Evolutionary conservation across 1,140 invertebrate genomes (phyloP), one percentile per base, ranked within the genome.

Genomic region (Agraylea sexmaculata): DNA sequence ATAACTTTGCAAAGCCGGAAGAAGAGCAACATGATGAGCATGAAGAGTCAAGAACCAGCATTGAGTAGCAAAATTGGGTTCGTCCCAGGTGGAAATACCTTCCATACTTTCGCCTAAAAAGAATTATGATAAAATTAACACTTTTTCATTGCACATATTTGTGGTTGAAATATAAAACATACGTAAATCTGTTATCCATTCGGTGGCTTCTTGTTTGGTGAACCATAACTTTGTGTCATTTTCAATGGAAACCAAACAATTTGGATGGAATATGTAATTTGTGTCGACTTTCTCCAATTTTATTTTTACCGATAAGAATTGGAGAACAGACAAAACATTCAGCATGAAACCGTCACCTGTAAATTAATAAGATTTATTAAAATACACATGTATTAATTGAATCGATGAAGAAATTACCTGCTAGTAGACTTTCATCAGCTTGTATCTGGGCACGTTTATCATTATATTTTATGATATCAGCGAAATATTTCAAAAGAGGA

Each of bases 11-110:
- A 91, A 71, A 2, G 85, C 79, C 2, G 93, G 91, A 44, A 94
- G 68, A 18, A 95, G 70, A 17, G 87, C 81, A 27, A 97, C 70
- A 57, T 96, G 89, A 64, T 96, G 89, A 55, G 83, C 86, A 57
- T 93, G 87, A 10, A 97, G 68, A 0, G 92, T 95, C 19, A 97
- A 64, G 62, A 94, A 96, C 86, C 93, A 97, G 58, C 92, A 96
- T 49, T 94, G 86, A 0, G 92, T 96, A 18, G 87, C 81, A 63
- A 98, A 97, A 55, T 92, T 95, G 0, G 80, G 71, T 37, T 87
- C 80, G 25, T 73, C 71, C 77, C 80, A 84, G 30, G 64, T 61
- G 52, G n/a, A n/a, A n/a, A n/a, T n/a, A n/a, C n/a, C n/a, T n/a
- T n/a, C n/a, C n/a, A n/a, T n/a, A n/a, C n/a, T n/a, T n/a, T n/a